Percentiles rank a stretch among this genome's conserved stretches.
Evolutionary conservation across 2,113 vertebrate species (phyloP).

Genomic region (Daphoenositta chrysoptera): DNA sequence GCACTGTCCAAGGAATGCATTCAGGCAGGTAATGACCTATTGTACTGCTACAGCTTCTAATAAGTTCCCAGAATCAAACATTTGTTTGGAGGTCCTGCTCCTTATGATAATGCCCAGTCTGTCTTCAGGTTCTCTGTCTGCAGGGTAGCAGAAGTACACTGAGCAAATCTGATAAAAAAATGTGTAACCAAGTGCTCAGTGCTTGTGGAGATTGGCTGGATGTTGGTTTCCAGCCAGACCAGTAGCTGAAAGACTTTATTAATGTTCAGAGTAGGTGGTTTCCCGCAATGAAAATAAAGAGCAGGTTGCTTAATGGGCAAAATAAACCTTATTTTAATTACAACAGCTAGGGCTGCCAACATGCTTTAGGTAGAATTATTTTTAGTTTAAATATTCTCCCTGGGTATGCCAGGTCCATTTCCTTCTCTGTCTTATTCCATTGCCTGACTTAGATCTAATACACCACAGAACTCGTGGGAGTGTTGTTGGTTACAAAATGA

Average conservation of each 20-base stretch:
- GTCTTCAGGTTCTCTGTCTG: not conserved
- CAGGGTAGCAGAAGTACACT: not conserved
- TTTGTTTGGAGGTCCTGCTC: not conserved
- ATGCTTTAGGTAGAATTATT: not conserved
- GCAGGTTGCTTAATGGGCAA: not conserved
- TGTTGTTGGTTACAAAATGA: not conserved
- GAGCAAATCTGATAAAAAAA: not conserved
- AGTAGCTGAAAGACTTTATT: not conserved
- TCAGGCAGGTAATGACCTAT: not conserved
- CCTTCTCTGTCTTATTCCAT: not conserved
- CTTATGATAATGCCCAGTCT: not conserved
- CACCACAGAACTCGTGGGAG: not conserved
- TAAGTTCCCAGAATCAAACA: not conserved
- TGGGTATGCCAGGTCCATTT: not conserved
- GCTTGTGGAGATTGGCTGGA: not conserved
- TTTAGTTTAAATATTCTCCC: not conserved
- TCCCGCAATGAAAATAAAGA: slow-evolving; percentile 6
- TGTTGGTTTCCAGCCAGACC: not conserved
- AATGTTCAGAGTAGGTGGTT: not conserved
- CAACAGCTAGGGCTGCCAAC: not conserved
- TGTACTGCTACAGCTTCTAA: not conserved
- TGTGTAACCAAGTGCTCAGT: not conserved
- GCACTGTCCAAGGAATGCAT: not conserved
- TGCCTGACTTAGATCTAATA: not conserved
- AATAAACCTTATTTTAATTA: slow-evolving; percentile 28